Evolutionary conservation across 2,888 invertebrate genomes (phyloP), one percentile per base, ranked within the genome.

Genomic region (Pheosia gnoma): DNA sequence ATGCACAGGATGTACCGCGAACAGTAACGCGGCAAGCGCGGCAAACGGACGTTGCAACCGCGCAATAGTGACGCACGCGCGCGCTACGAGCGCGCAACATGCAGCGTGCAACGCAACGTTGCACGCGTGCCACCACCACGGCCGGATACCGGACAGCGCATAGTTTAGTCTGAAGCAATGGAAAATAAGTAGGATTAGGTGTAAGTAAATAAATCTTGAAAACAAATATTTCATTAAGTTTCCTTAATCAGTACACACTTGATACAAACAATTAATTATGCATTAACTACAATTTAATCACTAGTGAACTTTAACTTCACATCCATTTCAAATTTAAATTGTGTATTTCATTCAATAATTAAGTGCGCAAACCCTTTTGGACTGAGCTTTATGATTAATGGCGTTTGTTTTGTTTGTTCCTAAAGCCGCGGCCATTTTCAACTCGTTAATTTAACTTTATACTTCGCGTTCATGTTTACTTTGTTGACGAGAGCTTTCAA

Each of bases 1-100:
- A 88, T 98, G 98, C 72, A 98, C 95, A 59, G 98, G 98, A 84
- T 98, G 98, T 7, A 96, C 95, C 5, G 98, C 97, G 80, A 98
- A 98, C 73, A 98, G 90, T 52, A 96, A 87, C 13, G 97, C 96
- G 0, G 97, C 96, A 8, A 96, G 87, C 38, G 96, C 95, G 7
- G 97, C 96, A 68, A 96, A 96, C 58, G 95, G 95, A 36, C 95
- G 95, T 80, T 95, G 95, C 74, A 96, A 89, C 13, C 95, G 94
- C 58, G 96, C 96, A 60, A 96, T 95, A 4, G 95, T 95, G 59
- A 96, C 91, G 81, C 96, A 96, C 66, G 96, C 95, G 64, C 96
- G 94, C 11, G 96, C 96, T 78, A 97, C 96, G 53, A 96, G 93
- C 78, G 95, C 94, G 85, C 96, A 96, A 74, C 96, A 97, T 59